Evolutionary conservation across 2,888 invertebrate genomes (phyloP), one percentile per base, ranked within the genome.

Genomic region (Pollenia amentaria): DNA sequence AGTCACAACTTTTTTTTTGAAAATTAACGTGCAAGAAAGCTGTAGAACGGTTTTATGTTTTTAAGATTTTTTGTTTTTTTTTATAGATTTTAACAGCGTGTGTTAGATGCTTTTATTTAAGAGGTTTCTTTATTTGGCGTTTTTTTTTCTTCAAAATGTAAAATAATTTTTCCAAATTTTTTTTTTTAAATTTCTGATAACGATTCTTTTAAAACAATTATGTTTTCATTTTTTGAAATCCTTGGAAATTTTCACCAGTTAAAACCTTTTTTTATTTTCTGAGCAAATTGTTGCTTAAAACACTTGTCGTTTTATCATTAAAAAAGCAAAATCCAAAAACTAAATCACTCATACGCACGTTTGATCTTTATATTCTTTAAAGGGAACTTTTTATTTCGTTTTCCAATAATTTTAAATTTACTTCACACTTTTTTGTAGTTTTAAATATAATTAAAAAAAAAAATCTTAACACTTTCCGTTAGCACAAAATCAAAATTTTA

Each of bases 391-490:
- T n/a, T 29, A 29, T 29, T 62, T 1, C 4, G 6, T 29, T 65
- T 83, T 55, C 3, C 21, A 44, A 18, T 77, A 78, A 75, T 65
- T 77, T 38, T 0, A 55, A 79, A 82, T 78, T 78, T 78, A 67
- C 53, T 84, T 65, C 42, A 78, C 77, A 78, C 77, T 72, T 48
- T 60, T 69, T 53, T 55, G 21, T 44, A n/a, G 2, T n/a, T 40
- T 51, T 48, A 40, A 51, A 14, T 65, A 16, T 44, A 64, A 44
- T 65, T 55, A 11, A 10, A 21, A 29, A 38, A n/a, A 51, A 72
- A 81, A 42, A 48, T 46, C 46, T 73, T 65, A 42, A 73, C 73
- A 73, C 60, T 29, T 42, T 73, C 29, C 12, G 9, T 62, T 62
- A 16, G 16, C 42, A 8, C 48, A 21, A 7, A 67, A 8, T 55